Conservation (phyloP, 2,797 vertebrate species). For the Lerista edwardsae region DNA sequence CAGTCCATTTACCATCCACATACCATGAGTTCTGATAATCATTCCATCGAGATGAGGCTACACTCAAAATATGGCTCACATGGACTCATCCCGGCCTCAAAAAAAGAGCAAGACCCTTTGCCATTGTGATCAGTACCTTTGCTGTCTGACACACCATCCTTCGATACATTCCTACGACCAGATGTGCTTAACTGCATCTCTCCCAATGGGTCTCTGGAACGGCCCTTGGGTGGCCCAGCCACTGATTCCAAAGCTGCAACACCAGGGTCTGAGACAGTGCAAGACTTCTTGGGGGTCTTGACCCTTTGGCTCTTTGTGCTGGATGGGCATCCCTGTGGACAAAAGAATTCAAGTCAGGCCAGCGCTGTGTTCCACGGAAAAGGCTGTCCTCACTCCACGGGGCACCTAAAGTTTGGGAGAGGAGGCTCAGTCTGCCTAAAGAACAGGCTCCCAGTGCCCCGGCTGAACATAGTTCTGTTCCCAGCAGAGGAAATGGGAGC, state of each 20-base stretch:
- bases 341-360: neutral
- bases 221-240: neutral
- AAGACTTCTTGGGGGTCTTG: neutral
- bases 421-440: neutral
- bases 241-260: neutral
- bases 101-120: neutral
- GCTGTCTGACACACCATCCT: neutral
- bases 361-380: neutral
- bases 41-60: neutral
- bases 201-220: constrained; percentile 54
- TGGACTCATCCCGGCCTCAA: neutral
- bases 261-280: neutral
- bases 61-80: neutral
- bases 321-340: neutral
- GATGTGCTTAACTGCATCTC: constrained; percentile 49
- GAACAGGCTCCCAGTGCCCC: neutral
- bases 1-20: neutral
- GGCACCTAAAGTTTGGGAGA: neutral
- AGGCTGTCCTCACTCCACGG: neutral
- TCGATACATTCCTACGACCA: constrained; percentile 30
- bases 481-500: neutral
- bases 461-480: neutral
- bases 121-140: constrained; percentile 44
- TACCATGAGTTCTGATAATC: neutral
- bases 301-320: neutral